Percentiles rank a stretch among this genome's conserved stretches.
Conservation (phyloP, 2,113 vertebrate genomes). For the Antechinus stuartii region DNA sequence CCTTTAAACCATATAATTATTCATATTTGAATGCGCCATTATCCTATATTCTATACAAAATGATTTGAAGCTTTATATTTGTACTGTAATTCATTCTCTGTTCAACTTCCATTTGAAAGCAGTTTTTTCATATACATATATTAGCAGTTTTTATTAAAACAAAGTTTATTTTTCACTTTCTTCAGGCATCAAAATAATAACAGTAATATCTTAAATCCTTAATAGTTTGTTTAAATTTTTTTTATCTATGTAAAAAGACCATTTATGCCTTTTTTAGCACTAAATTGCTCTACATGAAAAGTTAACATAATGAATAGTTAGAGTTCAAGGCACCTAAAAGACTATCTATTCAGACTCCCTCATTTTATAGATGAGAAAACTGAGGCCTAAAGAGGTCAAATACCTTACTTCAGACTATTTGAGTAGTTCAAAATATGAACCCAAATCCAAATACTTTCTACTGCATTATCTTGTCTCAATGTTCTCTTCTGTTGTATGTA, state of each 20-base stretch:
- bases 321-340: background rate
- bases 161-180: background rate
- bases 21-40: background rate
- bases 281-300: background rate
- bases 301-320: background rate
- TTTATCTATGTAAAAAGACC: background rate
- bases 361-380: background rate
- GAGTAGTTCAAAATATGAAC: background rate
- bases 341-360: background rate
- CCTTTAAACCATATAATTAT: background rate
- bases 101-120: background rate
- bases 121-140: background rate
- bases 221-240: background rate
- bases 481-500: background rate
- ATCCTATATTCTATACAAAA: background rate
- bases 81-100: background rate
- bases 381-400: background rate
- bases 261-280: background rate
- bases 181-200: background rate
- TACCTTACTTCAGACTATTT: background rate
- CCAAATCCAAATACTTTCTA: background rate
- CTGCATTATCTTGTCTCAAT: background rate
- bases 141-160: background rate
- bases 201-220: background rate
- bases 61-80: background rate